Evolutionary conservation across 2,888 invertebrate genomes (phyloP).

Genomic region (Acronicta aceris): DNA sequence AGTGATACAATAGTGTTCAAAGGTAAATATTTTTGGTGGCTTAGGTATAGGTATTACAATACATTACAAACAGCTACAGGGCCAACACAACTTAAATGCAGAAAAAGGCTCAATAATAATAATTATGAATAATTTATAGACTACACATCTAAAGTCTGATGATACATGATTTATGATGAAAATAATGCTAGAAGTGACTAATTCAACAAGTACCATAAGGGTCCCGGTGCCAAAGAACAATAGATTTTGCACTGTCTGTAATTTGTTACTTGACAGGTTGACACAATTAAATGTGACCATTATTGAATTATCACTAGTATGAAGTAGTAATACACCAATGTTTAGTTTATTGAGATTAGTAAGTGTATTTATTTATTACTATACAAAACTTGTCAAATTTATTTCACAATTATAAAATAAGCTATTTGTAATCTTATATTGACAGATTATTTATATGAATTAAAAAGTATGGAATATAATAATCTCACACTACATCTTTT

Average conservation of each 20-base stretch:
- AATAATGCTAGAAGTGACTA: conserved; percentile 12
- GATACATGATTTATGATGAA: background rate
- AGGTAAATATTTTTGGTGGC: conserved; percentile 3
- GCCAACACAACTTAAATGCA: conserved; percentile 48
- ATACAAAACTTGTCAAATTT: conserved; percentile 30
- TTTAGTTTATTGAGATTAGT: conserved; percentile 27
- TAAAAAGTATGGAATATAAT: conserved; percentile 27
- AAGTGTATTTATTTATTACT: conserved; percentile 20
- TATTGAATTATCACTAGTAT: background rate
- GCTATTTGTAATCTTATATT: conserved; percentile 34
- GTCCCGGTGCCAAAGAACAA: no score
- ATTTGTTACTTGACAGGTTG: no score
- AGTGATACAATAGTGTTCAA: no score
- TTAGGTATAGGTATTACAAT: conserved; percentile 3
- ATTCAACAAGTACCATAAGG: no score
- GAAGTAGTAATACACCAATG: conserved; percentile 19
- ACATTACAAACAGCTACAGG: conserved; percentile 10
- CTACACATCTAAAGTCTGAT: conserved; percentile 23
- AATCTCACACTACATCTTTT: conserved; percentile 29
- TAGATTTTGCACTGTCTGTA: no score
- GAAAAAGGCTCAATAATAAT: conserved; percentile 25
- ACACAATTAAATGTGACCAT: background rate
- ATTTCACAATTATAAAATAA: conserved; percentile 24
- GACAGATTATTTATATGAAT: conserved; percentile 29
- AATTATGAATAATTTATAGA: conserved; percentile 13